Evolutionary conservation across 2,888 invertebrate genomes (phyloP), one percentile per base, ranked within the genome.

Genomic region (Frankliniella intonsa): DNA sequence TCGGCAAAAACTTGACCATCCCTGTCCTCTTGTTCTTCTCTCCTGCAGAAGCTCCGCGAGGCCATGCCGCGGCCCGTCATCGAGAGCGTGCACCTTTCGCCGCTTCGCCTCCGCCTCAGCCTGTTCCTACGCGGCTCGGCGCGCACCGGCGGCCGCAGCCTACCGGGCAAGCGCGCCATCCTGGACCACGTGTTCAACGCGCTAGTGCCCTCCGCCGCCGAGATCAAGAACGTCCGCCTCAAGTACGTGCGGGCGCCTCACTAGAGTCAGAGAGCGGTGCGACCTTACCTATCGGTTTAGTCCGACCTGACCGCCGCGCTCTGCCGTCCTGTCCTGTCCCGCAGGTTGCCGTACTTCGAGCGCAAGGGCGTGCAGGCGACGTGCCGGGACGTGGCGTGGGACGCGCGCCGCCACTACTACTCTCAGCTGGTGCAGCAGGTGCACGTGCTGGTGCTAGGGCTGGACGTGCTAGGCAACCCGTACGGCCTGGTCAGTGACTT

Each of bases 401-500:
- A 91, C 83, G 89, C 93, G 0, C 89, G 90, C 80, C 90, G 91
- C 5, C 93, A 94, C 87, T 93, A 93, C 86, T 90, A 90, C 86
- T 90, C 92, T 50, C 94, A 95, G 87, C 89, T 94, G 84, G 89
- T 94, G 82, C 94, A 95, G 86, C 95, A 95, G 88, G 93, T 94
- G 86, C 94, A 95, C 86, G 94, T 95, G 0, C 89, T 94, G 84
- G 92, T 95, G 0, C 88, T 95, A 25, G 95, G 94, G 0, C 88
- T 94, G 62, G 94, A 94, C 86, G 93, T 95, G 50, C 90, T 95
- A 27, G 94, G 95, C 10, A 95, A 95, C 88, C 94, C 94, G 0
- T 95, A 94, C 86, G 91, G 91, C 84, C 88, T 90, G n/a, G 89
- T 92, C 14, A 90, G 90, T 76, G 92, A 92, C 87, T 92, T 92